A percentile compares a stretch with the other conserved stretches of the same genome.
Conservation (phyloP, 2,113 vertebrate genomes). For the Enhydra lutris region DNA sequence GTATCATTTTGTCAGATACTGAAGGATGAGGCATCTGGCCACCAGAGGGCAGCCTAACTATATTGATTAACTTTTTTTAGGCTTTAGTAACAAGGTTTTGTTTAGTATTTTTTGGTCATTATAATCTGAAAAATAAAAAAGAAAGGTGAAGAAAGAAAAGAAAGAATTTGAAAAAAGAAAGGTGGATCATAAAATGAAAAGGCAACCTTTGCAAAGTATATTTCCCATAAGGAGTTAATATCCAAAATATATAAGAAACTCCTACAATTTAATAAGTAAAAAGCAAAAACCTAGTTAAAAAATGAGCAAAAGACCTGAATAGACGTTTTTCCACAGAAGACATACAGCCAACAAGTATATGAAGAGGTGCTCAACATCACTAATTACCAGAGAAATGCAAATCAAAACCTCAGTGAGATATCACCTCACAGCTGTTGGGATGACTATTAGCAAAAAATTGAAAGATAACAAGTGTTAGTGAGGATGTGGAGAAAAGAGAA, state of each 20-base stretch:
- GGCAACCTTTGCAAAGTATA: background rate
- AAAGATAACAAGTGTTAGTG: background rate
- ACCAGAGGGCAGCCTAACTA: slow-evolving; percentile 68
- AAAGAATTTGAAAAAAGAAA: background rate
- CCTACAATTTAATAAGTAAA: background rate
- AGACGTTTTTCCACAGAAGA: background rate
- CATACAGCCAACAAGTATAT: background rate
- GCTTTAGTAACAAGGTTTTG: background rate
- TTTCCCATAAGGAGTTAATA: background rate
- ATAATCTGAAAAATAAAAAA: background rate
- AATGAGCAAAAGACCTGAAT: background rate
- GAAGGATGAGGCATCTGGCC: slow-evolving; percentile 29
- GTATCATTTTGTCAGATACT: background rate
- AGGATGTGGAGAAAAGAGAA: background rate
- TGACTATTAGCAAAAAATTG: background rate
- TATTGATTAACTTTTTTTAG: background rate
- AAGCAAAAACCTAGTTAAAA: background rate
- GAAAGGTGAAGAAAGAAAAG: too few species aligned
- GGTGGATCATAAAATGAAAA: background rate
- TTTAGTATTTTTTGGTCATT: slow-evolving; percentile 2
- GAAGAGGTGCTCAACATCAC: background rate
- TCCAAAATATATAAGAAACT: background rate
- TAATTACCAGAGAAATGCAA: background rate
- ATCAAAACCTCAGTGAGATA: background rate
- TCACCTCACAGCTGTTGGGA: background rate